These are phyloP conservation scores for Drosophila willistoni DNA, from an alignment of 1,140 invertebrate species.

Conservation along the genomic window DNA sequence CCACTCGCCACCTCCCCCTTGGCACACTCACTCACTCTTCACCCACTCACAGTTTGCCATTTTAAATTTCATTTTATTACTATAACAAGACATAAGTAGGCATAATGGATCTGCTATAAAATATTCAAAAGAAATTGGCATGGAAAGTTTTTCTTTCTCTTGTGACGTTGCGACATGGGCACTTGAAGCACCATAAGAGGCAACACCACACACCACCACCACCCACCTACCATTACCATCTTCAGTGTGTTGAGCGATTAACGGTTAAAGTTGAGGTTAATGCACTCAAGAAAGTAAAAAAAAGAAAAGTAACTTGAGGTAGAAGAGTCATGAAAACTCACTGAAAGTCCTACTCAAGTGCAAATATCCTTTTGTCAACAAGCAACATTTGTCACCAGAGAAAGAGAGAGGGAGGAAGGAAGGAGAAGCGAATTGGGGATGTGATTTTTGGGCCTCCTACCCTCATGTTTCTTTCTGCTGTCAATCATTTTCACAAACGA, in stretches of 20 bases:
- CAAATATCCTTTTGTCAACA: slow-evolving; percentile 14
- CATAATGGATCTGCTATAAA: slow-evolving; percentile 79
- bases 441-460: slow-evolving; percentile 39
- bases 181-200: slow-evolving; percentile 13
- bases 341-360: slow-evolving; percentile 5
- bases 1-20: too few relatives aligned
- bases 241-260: slow-evolving; percentile 62
- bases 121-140: slow-evolving; percentile 82
- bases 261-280: slow-evolving; percentile 61
- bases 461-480: slow-evolving; percentile 24
- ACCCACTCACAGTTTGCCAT: too few relatives aligned
- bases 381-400: slow-evolving; percentile 8
- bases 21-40: too few relatives aligned
- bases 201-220: too few relatives aligned
- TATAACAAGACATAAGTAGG: slow-evolving; percentile 82
- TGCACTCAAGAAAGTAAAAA: slow-evolving; percentile 51
- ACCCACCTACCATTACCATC: too few relatives aligned
- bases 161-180: slow-evolving; percentile 25
- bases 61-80: slow-evolving; percentile 82
- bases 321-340: neutral
- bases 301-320: slow-evolving; percentile 23
- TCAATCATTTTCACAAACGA: slow-evolving; percentile 76
- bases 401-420: neutral
- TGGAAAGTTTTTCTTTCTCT: slow-evolving; percentile 58
- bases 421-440: neutral